These are phyloP conservation scores for Gallinago stenura DNA, from an alignment of 2,797 vertebrate genomes.

Conservation along the genomic window DNA sequence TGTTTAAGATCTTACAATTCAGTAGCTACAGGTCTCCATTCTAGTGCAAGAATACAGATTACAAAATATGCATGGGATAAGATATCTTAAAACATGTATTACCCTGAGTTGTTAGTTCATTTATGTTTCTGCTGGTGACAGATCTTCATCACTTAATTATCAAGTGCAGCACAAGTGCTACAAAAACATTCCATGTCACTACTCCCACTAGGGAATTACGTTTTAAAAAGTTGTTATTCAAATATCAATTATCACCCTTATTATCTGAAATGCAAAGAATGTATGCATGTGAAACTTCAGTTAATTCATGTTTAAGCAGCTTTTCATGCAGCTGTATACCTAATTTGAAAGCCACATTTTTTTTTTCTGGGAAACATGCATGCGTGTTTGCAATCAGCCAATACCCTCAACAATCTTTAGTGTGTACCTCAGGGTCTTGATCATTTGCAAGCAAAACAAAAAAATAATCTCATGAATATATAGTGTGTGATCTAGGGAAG, in stretches of 20 bases:
- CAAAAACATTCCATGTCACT: background rate
- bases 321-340: background rate
- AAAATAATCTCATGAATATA: background rate
- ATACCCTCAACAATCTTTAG: background rate
- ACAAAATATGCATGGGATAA: background rate
- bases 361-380: background rate
- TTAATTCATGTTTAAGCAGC: background rate
- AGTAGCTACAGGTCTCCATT: background rate
- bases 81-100: background rate
- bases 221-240: background rate
- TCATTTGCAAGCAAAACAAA: too few relatives aligned
- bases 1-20: background rate
- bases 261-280: background rate
- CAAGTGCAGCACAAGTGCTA: background rate
- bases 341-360: background rate
- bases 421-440: too few relatives aligned
- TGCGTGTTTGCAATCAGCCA: background rate
- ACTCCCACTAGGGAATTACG: background rate
- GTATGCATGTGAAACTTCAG: background rate
- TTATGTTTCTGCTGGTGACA: background rate
- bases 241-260: background rate
- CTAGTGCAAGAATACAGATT: background rate
- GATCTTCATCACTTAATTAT: background rate
- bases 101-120: background rate
- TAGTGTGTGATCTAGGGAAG: background rate